These are phyloP conservation scores for Strigamia maritima DNA, from an alignment of 2,888 invertebrate genomes.

Conservation along the genomic window DNA sequence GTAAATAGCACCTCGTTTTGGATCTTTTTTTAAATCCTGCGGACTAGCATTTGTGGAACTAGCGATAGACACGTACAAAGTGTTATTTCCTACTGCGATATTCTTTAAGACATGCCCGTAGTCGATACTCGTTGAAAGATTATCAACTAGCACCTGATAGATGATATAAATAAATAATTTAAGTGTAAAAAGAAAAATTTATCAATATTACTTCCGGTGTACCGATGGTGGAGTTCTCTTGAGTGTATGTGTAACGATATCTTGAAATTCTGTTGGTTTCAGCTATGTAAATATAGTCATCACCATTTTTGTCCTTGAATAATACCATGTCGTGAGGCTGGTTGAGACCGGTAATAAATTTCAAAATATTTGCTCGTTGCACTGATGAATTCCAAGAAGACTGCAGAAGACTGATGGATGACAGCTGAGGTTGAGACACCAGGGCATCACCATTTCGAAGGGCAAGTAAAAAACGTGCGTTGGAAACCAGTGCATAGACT, in stretches of 20 bases:
- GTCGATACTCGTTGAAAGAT: neutral
- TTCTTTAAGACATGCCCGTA: neutral
- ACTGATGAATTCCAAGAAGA: neutral
- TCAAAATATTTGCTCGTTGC: neutral
- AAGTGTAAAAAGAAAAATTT: too few species aligned
- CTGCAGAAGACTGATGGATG: neutral
- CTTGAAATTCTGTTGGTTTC: neutral
- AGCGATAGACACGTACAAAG: slow-evolving; percentile 24
- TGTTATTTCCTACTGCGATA: slow-evolving; percentile 8
- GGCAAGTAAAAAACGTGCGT: slow-evolving; percentile 19
- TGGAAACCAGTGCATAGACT: slow-evolving; percentile 11
- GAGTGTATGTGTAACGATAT: neutral
- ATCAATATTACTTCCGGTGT: neutral
- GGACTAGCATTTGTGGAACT: slow-evolving; percentile 22
- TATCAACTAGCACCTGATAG: neutral
- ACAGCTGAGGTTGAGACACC: neutral
- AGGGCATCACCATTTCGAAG: slow-evolving; percentile 24
- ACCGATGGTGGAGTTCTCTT: neutral
- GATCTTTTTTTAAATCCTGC: neutral
- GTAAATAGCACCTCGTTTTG: slow-evolving; percentile 33
- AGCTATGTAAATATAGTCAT: slow-evolving; percentile 8
- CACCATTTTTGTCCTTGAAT: neutral
- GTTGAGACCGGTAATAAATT: neutral
- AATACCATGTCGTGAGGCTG: slow-evolving; percentile 12
- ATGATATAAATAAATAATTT: too few species aligned